phyloP scores from a whole-genome alignment of 2,888 invertebrate genomes.

The Erebia palarica region DNA sequence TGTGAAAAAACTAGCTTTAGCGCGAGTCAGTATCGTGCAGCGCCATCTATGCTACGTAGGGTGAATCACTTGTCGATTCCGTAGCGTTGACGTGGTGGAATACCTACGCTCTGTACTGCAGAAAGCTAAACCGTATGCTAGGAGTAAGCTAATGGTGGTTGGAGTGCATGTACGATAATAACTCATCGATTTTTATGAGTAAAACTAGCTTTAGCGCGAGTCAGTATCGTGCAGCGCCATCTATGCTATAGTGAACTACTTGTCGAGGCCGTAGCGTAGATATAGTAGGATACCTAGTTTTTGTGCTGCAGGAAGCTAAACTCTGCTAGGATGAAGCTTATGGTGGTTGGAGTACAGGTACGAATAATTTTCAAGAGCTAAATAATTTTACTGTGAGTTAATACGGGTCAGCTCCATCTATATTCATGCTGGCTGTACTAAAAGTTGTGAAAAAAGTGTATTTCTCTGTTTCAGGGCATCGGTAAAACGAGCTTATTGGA shows the following conservation, averaged over 20 bases:
- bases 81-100: constrained; percentile 96
- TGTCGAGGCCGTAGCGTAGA: constrained; percentile 87
- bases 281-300: constrained; percentile 94
- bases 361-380: neutral
- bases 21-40: constrained; percentile 70
- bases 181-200: neutral
- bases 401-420: neutral
- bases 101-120: constrained; percentile 93
- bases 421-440: no score
- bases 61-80: constrained; percentile 85
- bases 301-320: constrained; percentile 91
- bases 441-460: no score
- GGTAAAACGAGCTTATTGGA: constrained; percentile 97
- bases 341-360: constrained; percentile 95
- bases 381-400: neutral
- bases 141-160: constrained; percentile 98
- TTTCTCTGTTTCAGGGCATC: constrained; percentile 63
- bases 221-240: neutral
- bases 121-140: constrained; percentile 95
- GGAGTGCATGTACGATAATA: constrained; percentile 88
- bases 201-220: neutral
- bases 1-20: neutral
- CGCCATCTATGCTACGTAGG: constrained; percentile 50
- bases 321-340: constrained; percentile 97
- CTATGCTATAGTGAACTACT: neutral